Percentiles rank a stretch among this genome's conserved stretches.
phyloP scores from a whole-genome alignment of 2,797 vertebrate genomes.

The Euthynnus affinis region DNA sequence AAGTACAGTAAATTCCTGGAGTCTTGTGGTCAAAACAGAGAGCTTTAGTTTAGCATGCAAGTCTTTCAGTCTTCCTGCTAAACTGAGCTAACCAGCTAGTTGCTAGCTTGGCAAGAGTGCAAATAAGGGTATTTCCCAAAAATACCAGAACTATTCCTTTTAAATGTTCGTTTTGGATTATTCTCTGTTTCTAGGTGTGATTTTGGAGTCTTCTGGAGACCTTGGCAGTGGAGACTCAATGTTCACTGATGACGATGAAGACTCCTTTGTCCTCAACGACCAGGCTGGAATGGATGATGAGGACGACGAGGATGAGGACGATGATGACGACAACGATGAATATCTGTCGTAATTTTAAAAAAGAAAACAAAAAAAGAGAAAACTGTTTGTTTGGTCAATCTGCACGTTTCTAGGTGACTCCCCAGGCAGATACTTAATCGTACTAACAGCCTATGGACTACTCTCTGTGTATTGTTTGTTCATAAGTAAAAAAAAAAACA shows the following conservation, averaged over 20 bases:
- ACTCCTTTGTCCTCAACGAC: conserved; percentile 88
- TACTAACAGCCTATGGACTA: conserved; percentile 88
- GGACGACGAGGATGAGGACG: conserved; percentile 90
- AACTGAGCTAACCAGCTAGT: neutral
- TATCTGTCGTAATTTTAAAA: conserved; percentile 89
- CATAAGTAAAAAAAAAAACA: conserved; percentile 79
- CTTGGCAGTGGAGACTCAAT: conserved; percentile 93
- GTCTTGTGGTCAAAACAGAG: no score
- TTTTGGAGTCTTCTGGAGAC: conserved; percentile 94
- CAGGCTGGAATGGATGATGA: conserved; percentile 88
- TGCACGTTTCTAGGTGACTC: conserved; percentile 89
- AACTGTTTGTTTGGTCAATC: conserved; percentile 85
- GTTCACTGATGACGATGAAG: conserved; percentile 91
- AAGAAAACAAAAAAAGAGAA: conserved; percentile 63
- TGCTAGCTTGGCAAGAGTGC: no score
- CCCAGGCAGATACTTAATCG: conserved; percentile 87
- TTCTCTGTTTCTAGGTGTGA: conserved; percentile 77
- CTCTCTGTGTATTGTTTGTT: conserved; percentile 93
- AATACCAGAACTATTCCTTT: neutral
- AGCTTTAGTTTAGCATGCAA: no score
- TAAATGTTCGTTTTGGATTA: neutral
- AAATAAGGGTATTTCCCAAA: no score
- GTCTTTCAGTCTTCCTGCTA: neutral
- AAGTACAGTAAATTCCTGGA: no score
- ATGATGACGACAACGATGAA: conserved; percentile 89